Evolutionary conservation across 2,888 invertebrate species (phyloP).

Genomic region (Urechis unicinctus): DNA sequence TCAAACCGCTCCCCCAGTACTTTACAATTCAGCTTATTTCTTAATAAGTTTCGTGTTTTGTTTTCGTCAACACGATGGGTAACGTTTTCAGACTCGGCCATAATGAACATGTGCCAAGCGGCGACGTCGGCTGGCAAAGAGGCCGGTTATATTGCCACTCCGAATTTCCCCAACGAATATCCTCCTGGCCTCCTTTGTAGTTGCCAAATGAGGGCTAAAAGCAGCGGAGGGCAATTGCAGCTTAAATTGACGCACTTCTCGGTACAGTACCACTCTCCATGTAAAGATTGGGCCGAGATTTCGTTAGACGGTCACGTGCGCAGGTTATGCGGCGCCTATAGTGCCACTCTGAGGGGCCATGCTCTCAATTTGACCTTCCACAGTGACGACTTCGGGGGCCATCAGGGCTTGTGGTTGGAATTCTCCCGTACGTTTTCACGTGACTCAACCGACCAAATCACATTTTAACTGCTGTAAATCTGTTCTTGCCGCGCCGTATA

Average conservation of each 20-base stretch:
- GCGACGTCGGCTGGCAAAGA: conserved; percentile 21
- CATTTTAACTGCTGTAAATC: too few relatives aligned
- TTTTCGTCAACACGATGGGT: too few relatives aligned
- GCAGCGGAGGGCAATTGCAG: conserved; percentile 3
- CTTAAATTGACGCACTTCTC: conserved; percentile 17
- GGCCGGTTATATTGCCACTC: conserved; percentile 38
- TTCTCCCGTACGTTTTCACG: conserved; percentile 16
- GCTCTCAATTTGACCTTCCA: conserved; percentile 15
- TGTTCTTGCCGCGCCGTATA: too few relatives aligned
- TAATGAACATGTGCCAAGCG: conserved; percentile 30
- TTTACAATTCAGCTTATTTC: too few relatives aligned
- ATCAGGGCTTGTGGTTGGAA: conserved; percentile 19
- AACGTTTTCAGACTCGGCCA: conserved; percentile 30
- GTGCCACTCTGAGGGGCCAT: conserved; percentile 8
- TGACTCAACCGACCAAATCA: too few relatives aligned
- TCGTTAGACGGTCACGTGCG: conserved; percentile 5
- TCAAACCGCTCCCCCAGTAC: too few relatives aligned
- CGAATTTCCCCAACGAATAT: conserved; percentile 37
- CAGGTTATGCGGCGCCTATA: conserved; percentile 18
- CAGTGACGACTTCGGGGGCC: conserved; percentile 15
- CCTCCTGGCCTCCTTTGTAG: conserved; percentile 16
- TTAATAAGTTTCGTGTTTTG: too few relatives aligned
- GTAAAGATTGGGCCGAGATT: conserved; percentile 19
- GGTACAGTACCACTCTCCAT: conserved; percentile 18
- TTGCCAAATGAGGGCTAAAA: conserved; percentile 8